Conservation (phyloP, 2,797 vertebrate genomes). For the Pseudochirops cupreus region DNA sequence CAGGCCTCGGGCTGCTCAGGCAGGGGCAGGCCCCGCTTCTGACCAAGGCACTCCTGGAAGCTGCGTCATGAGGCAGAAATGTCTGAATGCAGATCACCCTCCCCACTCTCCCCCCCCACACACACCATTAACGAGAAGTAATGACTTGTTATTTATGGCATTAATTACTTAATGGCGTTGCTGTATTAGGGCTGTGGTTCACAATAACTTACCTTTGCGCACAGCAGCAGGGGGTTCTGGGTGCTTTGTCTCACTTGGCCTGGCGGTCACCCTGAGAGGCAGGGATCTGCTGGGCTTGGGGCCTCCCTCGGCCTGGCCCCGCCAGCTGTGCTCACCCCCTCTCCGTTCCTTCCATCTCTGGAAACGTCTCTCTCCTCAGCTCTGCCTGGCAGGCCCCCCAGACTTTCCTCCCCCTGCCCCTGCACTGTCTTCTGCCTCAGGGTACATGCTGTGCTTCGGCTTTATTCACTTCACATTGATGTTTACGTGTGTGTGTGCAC, state of each 20-base stretch:
- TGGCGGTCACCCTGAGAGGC: neutral
- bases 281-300: fast-evolving
- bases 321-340: neutral
- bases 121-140: neutral
- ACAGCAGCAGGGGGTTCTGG: neutral
- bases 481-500: neutral
- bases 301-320: neutral
- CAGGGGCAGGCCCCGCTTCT: neutral
- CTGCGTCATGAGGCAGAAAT: neutral
- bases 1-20: neutral
- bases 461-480: neutral
- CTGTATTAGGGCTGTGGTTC: neutral
- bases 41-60: neutral
- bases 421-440: neutral
- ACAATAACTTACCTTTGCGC: neutral
- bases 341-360: neutral
- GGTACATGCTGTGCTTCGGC: neutral
- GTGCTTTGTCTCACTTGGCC: neutral
- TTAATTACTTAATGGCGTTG: neutral
- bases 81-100: neutral
- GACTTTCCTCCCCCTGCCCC: too few species aligned
- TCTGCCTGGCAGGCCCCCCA: neutral
- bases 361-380: neutral
- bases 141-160: neutral
- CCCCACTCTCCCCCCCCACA: too few species aligned